Base-by-base conservation (phyloP, 1,140 invertebrate species). In the Elymnias hypermnestra region DNA sequence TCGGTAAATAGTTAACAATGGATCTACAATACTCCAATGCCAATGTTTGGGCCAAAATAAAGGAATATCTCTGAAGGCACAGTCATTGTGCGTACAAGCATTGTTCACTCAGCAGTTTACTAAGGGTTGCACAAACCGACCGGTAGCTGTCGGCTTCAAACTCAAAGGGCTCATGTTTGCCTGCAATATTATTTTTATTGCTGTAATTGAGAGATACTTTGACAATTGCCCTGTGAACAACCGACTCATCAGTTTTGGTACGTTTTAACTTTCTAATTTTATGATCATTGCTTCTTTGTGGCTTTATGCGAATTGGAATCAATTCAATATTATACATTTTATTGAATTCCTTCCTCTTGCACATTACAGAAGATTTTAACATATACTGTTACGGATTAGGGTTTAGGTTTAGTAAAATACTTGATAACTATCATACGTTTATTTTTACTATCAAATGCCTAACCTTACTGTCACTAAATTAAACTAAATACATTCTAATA, bases 141-240 rank as follows among this genome's bases (percentile, higher is more conserved):
- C 72, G 72, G 72, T 79, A 77, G 72, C 73, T 54, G 56, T 51
- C 68, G 72, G 67, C 53, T 35, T 38, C 41, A 1, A 35, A 43
- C 38, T 73, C 73, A 78, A 82, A 82, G 72, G 22, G 31, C 37
- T 25, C 42, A 54, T 82, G 74, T 82, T 82, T 78, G 44, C 63
- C 49, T 73, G 72, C 67, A 78, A 71, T 75, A 82, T 82, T 72
- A 79, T 78, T 78, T 82, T 82, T 82, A 82, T 77, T 75, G 69
- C 73, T 18, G 75, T 72, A 78, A 82, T 79, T 77, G 67, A 77
- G 69, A 55, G 62, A 71, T 54, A 59, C 59, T 57, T 57, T 71
- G 54, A 63, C 61, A 48, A 35, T 41, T 39, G 25, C 21, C 55
- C n/a, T 60, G 59, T 63, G 53, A 64, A 70, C 50, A 37, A 50